Evolutionary conservation across 37 sponge, comb jelly and placozoan species (phyloP).

Genomic region (Amphimedon queenslandica): DNA sequence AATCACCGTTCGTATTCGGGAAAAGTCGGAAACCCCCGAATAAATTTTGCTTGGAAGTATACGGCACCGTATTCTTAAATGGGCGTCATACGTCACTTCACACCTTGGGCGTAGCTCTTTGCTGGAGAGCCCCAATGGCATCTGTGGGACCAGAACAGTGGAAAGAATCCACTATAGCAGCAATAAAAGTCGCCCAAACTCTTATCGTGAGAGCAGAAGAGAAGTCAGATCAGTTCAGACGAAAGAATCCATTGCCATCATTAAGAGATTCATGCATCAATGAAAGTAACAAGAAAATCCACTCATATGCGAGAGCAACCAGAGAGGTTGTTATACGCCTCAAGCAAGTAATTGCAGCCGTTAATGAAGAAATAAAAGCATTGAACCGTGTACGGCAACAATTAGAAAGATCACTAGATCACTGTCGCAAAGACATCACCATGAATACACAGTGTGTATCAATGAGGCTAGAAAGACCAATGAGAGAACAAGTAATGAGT

Average conservation of each 20-base stretch:
- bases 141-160: conserved; percentile 37
- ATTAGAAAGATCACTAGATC: conserved; percentile 71
- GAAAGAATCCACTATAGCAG: conserved; percentile 52
- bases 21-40: no score
- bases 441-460: conserved; percentile 37
- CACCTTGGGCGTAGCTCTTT: no score
- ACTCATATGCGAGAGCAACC: conserved; percentile 39
- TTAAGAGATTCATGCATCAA: conserved; percentile 49
- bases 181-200: conserved; percentile 55
- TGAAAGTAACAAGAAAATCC: conserved; percentile 53
- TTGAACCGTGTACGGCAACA: conserved; percentile 46
- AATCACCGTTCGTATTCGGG: no score
- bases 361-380: conserved; percentile 67
- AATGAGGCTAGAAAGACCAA: conserved; percentile 40
- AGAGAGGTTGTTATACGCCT: conserved; percentile 49
- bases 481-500: conserved; percentile 57
- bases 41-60: no score
- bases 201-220: conserved; percentile 36
- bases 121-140: background rate
- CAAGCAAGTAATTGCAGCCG: conserved; percentile 19
- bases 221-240: conserved; percentile 1
- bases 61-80: no score
- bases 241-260: conserved; percentile 47
- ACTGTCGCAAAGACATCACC: conserved; percentile 58
- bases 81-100: no score